Base-by-base conservation (phyloP, 2,113 vertebrate species). In the Uria aalge region DNA sequence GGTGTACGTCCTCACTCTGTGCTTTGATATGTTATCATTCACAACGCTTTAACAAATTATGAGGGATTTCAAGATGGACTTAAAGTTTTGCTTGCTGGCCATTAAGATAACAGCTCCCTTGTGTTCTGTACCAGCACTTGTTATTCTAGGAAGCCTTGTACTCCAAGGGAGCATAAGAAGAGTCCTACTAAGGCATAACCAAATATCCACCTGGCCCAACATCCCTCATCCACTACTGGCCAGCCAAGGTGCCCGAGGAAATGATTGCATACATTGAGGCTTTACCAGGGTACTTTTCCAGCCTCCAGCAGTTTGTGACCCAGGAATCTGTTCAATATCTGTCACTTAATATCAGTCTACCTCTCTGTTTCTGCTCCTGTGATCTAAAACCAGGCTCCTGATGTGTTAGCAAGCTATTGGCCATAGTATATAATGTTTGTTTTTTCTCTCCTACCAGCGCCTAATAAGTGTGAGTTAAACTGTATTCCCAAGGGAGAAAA, bases 401-500 rank as follows among this genome's bases (percentile, higher is more conserved):
- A 24, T 79, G 23, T 3, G 12, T 88, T 76, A 74, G 34, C 47
- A 80, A 77, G 23, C 7, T 53, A 24, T 36, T 81, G 30, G 29
- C 13, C 11, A 7, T 76, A 32, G 16, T 68, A 53, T 38, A 11
- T 50, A 77, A 94, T 7, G 13, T 41, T 50, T 68, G n/a, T 21
- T 85, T 94, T 83, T 89, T 32, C 88, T 36, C 77, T 74, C 84
- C 67, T 85, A 55, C 48, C 94, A 99, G 99, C 98, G 2, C 98
- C 99, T 52, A 99, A 99, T 96, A 99, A 99, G 59, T 99, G 99
- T 92, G 99, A 99, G 94, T 98, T 99, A 95, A 99, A 99, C 98
- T 99, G 99, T 97, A 99, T 99, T 86, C 99, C 99, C 43, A 98
- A 98, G 91, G 99, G 99, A 93, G 99, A 99, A 93, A 99, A 98